Base-by-base conservation (phyloP, 1,140 invertebrate genomes). In the Charaxes varanes region DNA sequence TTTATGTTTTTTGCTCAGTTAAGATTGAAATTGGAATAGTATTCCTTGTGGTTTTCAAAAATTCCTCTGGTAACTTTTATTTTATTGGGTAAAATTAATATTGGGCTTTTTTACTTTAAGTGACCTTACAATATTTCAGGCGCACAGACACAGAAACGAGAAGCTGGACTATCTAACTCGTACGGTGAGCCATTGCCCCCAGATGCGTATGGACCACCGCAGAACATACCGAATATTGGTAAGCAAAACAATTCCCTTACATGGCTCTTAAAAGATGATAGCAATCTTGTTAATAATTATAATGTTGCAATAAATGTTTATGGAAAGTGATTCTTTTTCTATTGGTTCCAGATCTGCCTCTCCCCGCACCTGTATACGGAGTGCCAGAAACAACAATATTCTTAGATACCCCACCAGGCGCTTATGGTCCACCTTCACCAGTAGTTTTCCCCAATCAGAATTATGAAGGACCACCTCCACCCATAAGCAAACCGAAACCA, bases 341-440 rank as follows among this genome's bases (percentile, higher is more conserved):
- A 3, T n/a, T 48, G 56, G 57, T 78, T 62, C 64, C 72, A 62
- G 79, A 82, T 49, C 33, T 72, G 24, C 78, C 65, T 43, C 66
- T 84, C 12, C 86, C 86, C 0, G 69, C 79, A 8, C 85, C 86
- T 8, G 72, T 88, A 0, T 88, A 87, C 54, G 86, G 86, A 24
- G 85, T 85, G 1, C 87, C 87, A 11, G 78, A 86, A 8, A 60
- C 68, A 6, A 76, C 76, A 38, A 60, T 80, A 41, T 62, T 84
- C 13, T 61, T 81, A 18, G 86, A 87, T 40, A 72, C 86, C 4
- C 81, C 81, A 0, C 49, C 85, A 3, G 72, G 70, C 1, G 67
- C 87, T 41, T 67, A 85, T 16, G 78, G 79, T 2, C 72, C 73
- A 0, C 78, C 78, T 0, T 34, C 65, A 0, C 78, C 76, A 0